Conservation (phyloP, 2,113 vertebrate genomes). For the Desmodus rotundus region DNA sequence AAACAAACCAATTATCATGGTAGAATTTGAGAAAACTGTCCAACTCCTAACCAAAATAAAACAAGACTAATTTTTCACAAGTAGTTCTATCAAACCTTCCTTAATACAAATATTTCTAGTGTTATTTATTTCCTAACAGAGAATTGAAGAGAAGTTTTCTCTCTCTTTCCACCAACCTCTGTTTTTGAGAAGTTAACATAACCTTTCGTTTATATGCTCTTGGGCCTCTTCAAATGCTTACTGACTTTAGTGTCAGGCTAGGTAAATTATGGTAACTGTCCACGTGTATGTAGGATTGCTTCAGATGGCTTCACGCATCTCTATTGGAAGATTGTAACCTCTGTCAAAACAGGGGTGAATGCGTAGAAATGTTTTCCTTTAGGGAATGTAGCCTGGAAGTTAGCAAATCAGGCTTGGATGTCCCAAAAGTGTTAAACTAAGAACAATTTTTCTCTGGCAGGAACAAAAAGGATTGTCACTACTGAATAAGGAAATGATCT, state of each 20-base stretch:
- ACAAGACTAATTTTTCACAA: constrained; percentile 55
- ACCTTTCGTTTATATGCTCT: not conserved
- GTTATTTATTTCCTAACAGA: constrained; percentile 62
- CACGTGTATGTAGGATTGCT: not conserved
- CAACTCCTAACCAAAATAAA: constrained; percentile 52
- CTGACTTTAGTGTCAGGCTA: not conserved
- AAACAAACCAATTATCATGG: constrained; percentile 68
- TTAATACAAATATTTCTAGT: constrained; percentile 61
- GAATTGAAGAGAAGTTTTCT: not conserved
- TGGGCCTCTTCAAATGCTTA: not conserved
- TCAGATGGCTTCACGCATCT: not conserved
- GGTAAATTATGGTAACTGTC: not conserved
- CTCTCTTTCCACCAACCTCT: not conserved
- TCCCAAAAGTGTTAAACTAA: not conserved
- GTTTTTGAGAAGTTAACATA: not conserved
- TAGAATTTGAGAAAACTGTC: constrained; percentile 60
- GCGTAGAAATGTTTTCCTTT: not conserved
- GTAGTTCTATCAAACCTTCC: constrained; percentile 50
- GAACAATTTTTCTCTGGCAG: not conserved
- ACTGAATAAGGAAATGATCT: not conserved
- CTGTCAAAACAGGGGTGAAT: not conserved
- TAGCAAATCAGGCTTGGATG: not conserved
- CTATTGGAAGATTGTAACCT: not conserved
- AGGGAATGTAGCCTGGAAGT: fast-evolving
- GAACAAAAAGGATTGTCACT: not conserved